Conservation (phyloP, 2,888 invertebrate species). For the Uropetala carovei region DNA sequence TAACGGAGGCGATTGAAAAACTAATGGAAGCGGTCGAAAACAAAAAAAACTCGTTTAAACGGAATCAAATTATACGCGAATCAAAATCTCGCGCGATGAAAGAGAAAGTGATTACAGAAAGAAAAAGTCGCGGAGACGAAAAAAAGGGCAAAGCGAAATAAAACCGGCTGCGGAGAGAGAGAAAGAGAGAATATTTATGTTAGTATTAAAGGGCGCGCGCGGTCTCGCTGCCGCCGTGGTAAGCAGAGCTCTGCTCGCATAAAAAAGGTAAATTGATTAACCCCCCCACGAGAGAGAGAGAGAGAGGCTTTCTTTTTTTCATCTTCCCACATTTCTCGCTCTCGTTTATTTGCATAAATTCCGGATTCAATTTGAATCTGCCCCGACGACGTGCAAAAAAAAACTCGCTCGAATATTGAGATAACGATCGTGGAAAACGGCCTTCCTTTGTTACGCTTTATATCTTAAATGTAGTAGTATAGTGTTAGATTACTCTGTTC, state of each 20-base stretch:
- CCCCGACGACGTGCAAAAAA: neutral
- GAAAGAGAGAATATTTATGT: neutral
- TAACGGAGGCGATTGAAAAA: no score
- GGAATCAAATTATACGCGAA: neutral
- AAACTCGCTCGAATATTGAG: neutral
- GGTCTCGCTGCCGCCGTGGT: neutral
- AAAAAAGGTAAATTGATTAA: constrained; percentile 22
- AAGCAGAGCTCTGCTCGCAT: neutral
- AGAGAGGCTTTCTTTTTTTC: neutral
- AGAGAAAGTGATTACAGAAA: neutral
- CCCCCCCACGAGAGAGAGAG: neutral
- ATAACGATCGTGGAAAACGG: neutral
- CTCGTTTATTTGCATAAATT: constrained; percentile 18
- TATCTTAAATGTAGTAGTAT: neutral
- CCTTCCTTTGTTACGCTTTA: neutral
- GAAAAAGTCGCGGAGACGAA: neutral
- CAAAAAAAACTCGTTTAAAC: neutral
- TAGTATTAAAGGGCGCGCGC: neutral
- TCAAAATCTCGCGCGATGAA: neutral
- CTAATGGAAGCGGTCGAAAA: neutral
- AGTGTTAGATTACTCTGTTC: neutral
- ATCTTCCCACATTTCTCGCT: neutral
- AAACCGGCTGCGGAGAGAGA: neutral
- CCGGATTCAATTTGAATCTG: neutral
- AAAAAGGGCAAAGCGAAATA: neutral